Evolutionary conservation across 2,797 vertebrate species (phyloP).

Genomic region (Steatocranus sp.): DNA sequence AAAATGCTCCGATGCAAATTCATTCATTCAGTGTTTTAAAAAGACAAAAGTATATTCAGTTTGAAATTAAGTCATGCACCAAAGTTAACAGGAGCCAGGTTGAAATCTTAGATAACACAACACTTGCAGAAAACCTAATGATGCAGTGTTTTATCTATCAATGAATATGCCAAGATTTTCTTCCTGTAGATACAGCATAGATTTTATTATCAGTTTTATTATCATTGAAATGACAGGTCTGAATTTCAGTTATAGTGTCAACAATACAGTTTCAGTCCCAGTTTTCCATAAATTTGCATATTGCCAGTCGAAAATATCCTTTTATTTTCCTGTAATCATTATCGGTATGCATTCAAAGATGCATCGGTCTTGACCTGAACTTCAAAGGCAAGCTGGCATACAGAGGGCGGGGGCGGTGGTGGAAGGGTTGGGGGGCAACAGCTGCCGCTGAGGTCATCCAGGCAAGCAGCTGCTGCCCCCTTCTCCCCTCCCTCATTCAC

Average conservation of each 20-base stretch:
- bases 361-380: slow-evolving; percentile 40
- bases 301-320: not conserved
- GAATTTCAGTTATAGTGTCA: not conserved
- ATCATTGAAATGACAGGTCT: not conserved
- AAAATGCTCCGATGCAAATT: slow-evolving; percentile 1
- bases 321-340: slow-evolving; percentile 22
- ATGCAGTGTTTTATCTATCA: not conserved
- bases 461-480: slow-evolving; percentile 57
- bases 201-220: not conserved
- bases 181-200: not conserved
- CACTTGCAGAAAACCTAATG: not conserved
- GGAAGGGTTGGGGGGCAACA: slow-evolving; percentile 20
- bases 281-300: not conserved
- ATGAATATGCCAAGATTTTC: not conserved
- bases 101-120: not conserved
- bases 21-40: not conserved
- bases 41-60: not conserved
- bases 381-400: slow-evolving; percentile 61
- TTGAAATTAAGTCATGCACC: not conserved
- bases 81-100: not conserved
- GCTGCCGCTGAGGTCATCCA: slow-evolving; percentile 69
- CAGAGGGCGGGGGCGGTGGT: slow-evolving; percentile 9
- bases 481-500: slow-evolving; percentile 3
- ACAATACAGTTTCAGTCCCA: not conserved
- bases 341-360: slow-evolving; percentile 43